phyloP scores from a whole-genome alignment of 1,140 invertebrate genomes.

The Pemphigus obesinymphae region DNA sequence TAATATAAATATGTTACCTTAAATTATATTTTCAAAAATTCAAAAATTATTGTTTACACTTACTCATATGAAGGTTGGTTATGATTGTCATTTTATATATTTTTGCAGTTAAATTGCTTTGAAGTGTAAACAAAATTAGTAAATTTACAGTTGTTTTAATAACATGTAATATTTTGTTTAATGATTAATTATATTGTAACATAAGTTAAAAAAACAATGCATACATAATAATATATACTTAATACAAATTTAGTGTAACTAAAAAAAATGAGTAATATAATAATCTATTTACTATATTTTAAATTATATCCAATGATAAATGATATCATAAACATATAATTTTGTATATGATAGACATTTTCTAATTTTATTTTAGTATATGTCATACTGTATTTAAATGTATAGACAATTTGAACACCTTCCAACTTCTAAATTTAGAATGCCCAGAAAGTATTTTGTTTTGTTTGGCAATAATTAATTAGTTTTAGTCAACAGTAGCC shows the following conservation, averaged over 20 bases:
- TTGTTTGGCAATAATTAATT: constrained; percentile 34
- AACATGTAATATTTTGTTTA: not conserved
- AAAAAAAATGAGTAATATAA: not conserved
- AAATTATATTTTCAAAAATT: not conserved
- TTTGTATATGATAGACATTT: not conserved
- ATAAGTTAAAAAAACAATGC: not conserved
- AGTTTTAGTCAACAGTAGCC: constrained; percentile 23
- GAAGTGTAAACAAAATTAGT: not conserved
- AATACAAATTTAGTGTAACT: not conserved
- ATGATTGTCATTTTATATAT: not conserved
- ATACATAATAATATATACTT: not conserved
- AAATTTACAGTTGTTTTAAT: not conserved
- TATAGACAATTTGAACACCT: constrained; percentile 20
- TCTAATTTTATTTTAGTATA: not conserved
- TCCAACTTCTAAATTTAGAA: constrained; percentile 39
- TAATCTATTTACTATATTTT: not conserved
- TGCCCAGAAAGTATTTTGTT: constrained; percentile 37
- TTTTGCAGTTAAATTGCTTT: not conserved
- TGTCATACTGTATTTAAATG: constrained; percentile 14
- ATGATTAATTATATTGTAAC: not conserved
- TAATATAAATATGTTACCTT: not conserved
- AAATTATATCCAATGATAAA: not conserved
- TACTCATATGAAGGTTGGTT: not conserved
- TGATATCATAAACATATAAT: not conserved
- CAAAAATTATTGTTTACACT: not conserved